Base-by-base conservation (phyloP, 2,888 invertebrate genomes). In the Cephus pygmeus region DNA sequence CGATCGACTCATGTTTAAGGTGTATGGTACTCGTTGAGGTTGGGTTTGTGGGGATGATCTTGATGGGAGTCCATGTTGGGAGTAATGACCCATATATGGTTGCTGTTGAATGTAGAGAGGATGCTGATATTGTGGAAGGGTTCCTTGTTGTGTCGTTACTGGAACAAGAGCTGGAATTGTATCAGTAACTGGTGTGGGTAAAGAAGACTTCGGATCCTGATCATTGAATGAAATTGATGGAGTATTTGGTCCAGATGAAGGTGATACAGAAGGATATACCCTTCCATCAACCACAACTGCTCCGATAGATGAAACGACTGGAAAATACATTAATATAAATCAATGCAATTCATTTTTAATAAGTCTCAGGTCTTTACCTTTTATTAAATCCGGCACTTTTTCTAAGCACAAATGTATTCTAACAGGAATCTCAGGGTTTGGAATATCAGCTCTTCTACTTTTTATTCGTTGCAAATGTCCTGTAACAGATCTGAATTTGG, bases 341-440 rank as follows among this genome's bases (percentile, higher is more conserved):
- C 34, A 81, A 80, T 76, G 33, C 76, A 78, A 80, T 74, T 34
- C 23, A 71, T 35, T 69, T 30, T 12, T n/a, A 34, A 35, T n/a
- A 30, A 75, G 73, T 79, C 56, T 40, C 40, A 81, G 35, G 75
- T 69, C 12, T 74, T 83, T 86, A 96, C 96, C 96, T 93, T 96
- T 95, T 85, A 96, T 93, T 78, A 97, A 93, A 89, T 97, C 97
- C 75, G 96, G 95, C 86, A 97, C 95, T 92, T 96, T 96, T 91
- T 96, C 96, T 82, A 96, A 92, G 68, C 95, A 95, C 79, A 97
- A 93, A 90, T 95, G 94, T 91, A 97, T 96, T 87, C 97, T 93
- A 83, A 97, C 96, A 68, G 97, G 97, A 85, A 97, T 96, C 92
- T 97, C 97, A 31, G 97, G 97, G 93, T 97, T 97, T 83, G 97